phyloP scores from a whole-genome alignment of 2,797 vertebrate species.

The Tiaroga cobitis region DNA sequence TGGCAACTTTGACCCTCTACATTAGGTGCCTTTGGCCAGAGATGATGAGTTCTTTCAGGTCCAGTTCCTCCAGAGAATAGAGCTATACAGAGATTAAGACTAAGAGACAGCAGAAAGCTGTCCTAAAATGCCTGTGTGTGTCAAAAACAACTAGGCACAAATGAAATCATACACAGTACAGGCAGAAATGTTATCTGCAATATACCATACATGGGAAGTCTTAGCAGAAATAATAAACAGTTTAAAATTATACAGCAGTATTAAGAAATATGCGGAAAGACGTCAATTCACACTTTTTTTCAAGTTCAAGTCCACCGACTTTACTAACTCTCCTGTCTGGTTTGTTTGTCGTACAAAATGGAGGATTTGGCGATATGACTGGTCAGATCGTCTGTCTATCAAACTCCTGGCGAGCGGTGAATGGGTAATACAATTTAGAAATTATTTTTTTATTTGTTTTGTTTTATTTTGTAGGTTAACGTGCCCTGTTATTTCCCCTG shows the following conservation, averaged over 20 bases:
- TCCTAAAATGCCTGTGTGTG: conserved; percentile 14
- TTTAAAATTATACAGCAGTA: neutral
- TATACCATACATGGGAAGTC: neutral
- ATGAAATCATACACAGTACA: neutral
- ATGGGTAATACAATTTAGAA: too few relatives aligned
- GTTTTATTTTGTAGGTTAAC: neutral
- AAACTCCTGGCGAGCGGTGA: too few relatives aligned
- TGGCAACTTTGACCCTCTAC: conserved; percentile 60
- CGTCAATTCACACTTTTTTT: too few relatives aligned
- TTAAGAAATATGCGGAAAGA: neutral
- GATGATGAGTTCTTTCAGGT: conserved; percentile 73
- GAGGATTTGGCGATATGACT: neutral
- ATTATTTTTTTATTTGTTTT: neutral
- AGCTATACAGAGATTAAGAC: conserved; percentile 45
- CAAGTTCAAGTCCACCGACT: too few relatives aligned
- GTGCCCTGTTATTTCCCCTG: neutral
- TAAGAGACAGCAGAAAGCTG: conserved; percentile 1
- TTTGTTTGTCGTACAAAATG: neutral
- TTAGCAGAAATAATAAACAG: neutral
- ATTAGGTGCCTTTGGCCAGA: conserved; percentile 65
- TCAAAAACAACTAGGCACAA: neutral
- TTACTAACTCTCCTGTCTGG: neutral
- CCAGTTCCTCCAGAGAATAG: conserved; percentile 74
- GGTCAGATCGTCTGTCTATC: too few relatives aligned
- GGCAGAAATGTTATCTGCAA: neutral